Base-by-base conservation (phyloP, 2,113 vertebrate genomes). In the Cryptoleucopteryx plumbea region DNA sequence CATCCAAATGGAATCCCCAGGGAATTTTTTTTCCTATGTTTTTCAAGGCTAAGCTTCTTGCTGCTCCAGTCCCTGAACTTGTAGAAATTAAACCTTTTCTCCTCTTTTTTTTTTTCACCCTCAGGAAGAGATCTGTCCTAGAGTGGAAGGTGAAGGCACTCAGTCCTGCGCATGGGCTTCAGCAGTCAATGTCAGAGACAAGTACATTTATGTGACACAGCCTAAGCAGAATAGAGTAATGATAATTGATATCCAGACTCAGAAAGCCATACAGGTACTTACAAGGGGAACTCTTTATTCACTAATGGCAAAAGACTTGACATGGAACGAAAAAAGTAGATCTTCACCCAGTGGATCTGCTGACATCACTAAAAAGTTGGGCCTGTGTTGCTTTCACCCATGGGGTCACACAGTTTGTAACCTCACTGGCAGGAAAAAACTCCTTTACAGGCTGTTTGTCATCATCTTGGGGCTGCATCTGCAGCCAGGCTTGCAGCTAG, bases 91-190 rank as follows among this genome's bases (percentile, higher is more conserved):
- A 97, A 90, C 52, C n/a, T 84, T 55, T 70, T 82, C 50, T 94
- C 43, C 17, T 79, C 43, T 94, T 56, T 27, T 70, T 50, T 53
- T 65, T 82, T 67, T 53, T 18, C 58, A 82, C 53, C 82, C 81
- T 83, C 98, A 99, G 99, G 99, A 99, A 97, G 99, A 99, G 96
- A 99, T 99, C 97, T 99, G 99, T 96, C 99, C 99, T 72, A 98
- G 95, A 96, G 96, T 80, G 83, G 98, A 98, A 93, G 98, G 97
- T 47, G 98, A 98, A 68, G 73, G 96, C 21, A 73, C 97, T 73
- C 98, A 98, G 86, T 98, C 95, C 71, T 99, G 99, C 96, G 98
- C 98, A 89, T 99, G 99, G 99, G 98, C 98, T 15, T 99, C 99
- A 3, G 99, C 99, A 1, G 98, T 99, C 97, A 99, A 98, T 72